Evolutionary conservation across 2,797 vertebrate species (phyloP).

Genomic region (Margarornis squamiger): DNA sequence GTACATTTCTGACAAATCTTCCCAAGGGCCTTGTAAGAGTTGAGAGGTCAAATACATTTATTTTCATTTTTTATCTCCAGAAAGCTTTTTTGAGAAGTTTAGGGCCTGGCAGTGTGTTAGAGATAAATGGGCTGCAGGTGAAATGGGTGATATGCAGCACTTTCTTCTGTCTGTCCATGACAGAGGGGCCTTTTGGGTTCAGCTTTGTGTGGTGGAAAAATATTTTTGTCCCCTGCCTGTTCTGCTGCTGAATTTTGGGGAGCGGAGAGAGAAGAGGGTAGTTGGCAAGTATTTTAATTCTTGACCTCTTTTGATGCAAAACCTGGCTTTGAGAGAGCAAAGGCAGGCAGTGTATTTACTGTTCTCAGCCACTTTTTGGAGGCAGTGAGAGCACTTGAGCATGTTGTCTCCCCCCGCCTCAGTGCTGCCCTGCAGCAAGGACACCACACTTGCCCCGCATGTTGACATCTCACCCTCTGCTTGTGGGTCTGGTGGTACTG

Average conservation of each 20-base stretch:
- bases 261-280: neutral
- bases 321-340: neutral
- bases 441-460: fast-evolving
- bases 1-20: neutral
- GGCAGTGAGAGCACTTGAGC: neutral
- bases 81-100: neutral
- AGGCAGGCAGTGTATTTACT: neutral
- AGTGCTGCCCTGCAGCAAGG: neutral
- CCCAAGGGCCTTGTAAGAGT: neutral
- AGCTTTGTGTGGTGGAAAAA: neutral
- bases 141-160: neutral
- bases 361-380: neutral
- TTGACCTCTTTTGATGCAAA: neutral
- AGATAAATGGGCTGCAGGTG: neutral
- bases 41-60: neutral
- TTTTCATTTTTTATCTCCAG: neutral
- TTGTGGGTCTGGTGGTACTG: neutral
- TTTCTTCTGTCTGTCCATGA: neutral
- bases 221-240: neutral
- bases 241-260: neutral
- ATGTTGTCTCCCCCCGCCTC: neutral
- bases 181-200: neutral
- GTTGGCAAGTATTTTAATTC: neutral
- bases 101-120: neutral
- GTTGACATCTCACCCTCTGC: neutral